phyloP scores from a whole-genome alignment of 1,140 invertebrate species.

The Caenorhabditis inopinata region DNA sequence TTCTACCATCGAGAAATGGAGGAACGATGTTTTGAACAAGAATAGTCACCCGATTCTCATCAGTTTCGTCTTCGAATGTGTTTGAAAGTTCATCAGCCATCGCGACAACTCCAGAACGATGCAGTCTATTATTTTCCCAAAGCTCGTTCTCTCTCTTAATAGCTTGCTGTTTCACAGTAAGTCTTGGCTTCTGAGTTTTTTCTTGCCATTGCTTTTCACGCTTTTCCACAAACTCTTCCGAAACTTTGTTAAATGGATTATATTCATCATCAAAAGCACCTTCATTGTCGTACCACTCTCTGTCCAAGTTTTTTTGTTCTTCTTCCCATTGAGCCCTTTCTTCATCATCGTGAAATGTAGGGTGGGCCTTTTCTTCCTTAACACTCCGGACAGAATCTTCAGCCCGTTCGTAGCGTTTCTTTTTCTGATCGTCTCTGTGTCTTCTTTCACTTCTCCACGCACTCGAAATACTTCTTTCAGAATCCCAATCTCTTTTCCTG shows the following conservation, averaged over 20 bases:
- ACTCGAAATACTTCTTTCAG: slow-evolving; percentile 64
- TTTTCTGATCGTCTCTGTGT: slow-evolving; percentile 14
- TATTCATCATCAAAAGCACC: slow-evolving; percentile 89
- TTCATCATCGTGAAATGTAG: slow-evolving; percentile 68
- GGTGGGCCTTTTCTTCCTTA: slow-evolving; percentile 35
- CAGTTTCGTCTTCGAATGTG: slow-evolving; percentile 72
- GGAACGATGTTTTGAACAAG: slow-evolving; percentile 97
- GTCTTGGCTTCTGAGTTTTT: slow-evolving; percentile 59
- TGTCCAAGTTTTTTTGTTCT: slow-evolving; percentile 85
- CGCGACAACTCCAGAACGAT: slow-evolving; percentile 52
- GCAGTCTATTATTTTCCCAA: slow-evolving; percentile 97
- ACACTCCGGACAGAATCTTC: slow-evolving; percentile 44
- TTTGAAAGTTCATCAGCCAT: slow-evolving; percentile 6
- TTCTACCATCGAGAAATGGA: slow-evolving; percentile 95
- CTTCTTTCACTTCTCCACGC: slow-evolving; percentile 37
- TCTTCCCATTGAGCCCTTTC: slow-evolving; percentile 84
- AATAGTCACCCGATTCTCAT: slow-evolving; percentile 88
- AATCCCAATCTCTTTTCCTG: slow-evolving; percentile 59
- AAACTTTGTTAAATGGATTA: slow-evolving; percentile 83
- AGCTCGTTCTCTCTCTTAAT: slow-evolving; percentile 82
- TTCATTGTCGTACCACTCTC: slow-evolving; percentile 94
- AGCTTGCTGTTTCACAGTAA: slow-evolving; percentile 63
- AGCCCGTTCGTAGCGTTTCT: neutral
- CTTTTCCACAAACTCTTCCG: slow-evolving; percentile 69
- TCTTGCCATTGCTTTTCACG: slow-evolving; percentile 61